Evolutionary conservation across 2,113 vertebrate genomes (phyloP).

Genomic region (Genyomyrus donnyi): DNA sequence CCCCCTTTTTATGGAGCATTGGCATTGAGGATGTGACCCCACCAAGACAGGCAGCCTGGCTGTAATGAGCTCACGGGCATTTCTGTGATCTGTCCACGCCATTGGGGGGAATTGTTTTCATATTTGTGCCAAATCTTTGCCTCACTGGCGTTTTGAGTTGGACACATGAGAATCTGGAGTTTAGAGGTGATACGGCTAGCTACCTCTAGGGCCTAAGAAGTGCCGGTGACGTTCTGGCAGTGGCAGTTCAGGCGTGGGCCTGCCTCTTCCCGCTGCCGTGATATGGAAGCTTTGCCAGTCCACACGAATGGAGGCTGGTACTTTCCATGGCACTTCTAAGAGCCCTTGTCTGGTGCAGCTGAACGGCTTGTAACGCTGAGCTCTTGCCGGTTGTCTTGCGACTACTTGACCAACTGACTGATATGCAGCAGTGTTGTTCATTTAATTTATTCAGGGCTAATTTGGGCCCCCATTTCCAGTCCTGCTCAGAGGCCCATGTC

Average conservation of each 20-base stretch:
- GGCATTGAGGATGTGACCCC: conserved; percentile 54
- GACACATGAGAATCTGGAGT: conserved; percentile 20
- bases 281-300: background rate
- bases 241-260: background rate
- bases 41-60: conserved; percentile 55
- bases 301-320: background rate
- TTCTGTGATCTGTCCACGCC: conserved; percentile 57
- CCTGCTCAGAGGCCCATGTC: background rate
- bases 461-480: background rate
- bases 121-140: conserved; percentile 42
- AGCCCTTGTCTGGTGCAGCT: background rate
- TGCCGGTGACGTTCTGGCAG: background rate
- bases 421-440: background rate
- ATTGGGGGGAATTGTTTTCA: conserved; percentile 44
- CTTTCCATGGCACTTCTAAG: background rate
- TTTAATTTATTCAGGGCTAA: background rate
- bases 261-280: background rate
- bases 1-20: background rate
- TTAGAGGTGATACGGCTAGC: conserved; percentile 10
- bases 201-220: background rate
- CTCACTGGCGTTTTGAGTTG: conserved; percentile 20
- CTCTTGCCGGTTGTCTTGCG: background rate
- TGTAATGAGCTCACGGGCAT: conserved; percentile 61
- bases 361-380: background rate
- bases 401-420: background rate